These are phyloP conservation scores for Calosoma granatense DNA, from an alignment of 1,140 invertebrate species.

Conservation along the genomic window DNA sequence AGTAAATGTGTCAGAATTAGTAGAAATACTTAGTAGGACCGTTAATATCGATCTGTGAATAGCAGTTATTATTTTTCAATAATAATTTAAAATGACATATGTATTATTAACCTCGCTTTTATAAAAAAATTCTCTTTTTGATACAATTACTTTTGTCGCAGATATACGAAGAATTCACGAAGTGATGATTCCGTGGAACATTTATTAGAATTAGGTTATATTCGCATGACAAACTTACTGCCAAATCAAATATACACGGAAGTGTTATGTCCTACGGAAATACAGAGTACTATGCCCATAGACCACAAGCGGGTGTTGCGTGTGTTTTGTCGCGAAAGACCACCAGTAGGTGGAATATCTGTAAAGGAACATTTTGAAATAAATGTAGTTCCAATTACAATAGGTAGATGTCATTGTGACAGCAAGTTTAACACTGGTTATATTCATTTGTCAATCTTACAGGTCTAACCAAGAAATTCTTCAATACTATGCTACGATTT, in stretches of 20 bases:
- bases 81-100: too few relatives aligned
- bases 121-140: too few relatives aligned
- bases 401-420: constrained; percentile 45
- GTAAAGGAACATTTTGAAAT: constrained; percentile 99
- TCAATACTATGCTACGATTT: constrained; percentile 94
- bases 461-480: constrained; percentile 93
- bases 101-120: too few relatives aligned
- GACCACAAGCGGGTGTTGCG: constrained; percentile 73
- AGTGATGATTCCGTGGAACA: constrained; percentile 97
- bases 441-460: constrained; percentile 23
- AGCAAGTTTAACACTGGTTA: background rate
- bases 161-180: constrained; percentile 92
- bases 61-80: too few relatives aligned
- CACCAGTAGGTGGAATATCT: constrained; percentile 92
- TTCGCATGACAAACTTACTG: constrained; percentile 88
- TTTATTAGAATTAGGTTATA: constrained; percentile 92
- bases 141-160: too few relatives aligned
- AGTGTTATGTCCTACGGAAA: constrained; percentile 78
- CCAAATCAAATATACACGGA: constrained; percentile 93
- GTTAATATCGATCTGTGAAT: too few relatives aligned
- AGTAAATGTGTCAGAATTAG: too few relatives aligned
- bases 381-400: constrained; percentile 86
- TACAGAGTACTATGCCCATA: constrained; percentile 81
- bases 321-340: constrained; percentile 82
- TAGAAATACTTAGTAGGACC: too few relatives aligned